Percentiles rank a stretch among this genome's conserved stretches.
These are phyloP conservation scores for Hypocryptadius cinnamomeus DNA, from an alignment of 2,113 vertebrate genomes.

Conservation along the genomic window DNA sequence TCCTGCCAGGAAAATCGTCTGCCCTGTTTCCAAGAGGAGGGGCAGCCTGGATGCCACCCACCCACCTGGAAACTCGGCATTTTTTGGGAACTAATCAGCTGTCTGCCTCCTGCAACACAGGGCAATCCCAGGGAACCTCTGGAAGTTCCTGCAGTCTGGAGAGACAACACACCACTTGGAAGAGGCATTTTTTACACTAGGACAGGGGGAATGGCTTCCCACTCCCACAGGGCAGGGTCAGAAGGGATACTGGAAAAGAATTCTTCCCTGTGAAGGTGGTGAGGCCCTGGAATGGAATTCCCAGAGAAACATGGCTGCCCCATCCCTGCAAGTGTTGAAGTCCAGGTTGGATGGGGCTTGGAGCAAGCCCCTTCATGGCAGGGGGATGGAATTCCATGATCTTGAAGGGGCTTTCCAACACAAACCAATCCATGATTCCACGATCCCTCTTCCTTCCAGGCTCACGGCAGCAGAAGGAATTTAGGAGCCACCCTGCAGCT, in stretches of 20 bases:
- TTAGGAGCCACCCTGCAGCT: background rate
- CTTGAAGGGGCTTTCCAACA: background rate
- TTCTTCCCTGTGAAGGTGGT: background rate
- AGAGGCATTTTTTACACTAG: background rate
- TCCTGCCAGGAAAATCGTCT: background rate
- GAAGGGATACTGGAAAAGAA: background rate
- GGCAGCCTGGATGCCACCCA: background rate
- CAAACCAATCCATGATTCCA: background rate
- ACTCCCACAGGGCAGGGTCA: background rate
- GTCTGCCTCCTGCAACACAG: background rate
- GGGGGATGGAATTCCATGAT: background rate
- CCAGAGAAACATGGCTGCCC: background rate
- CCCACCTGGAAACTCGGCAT: background rate
- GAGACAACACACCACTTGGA: accelerated
- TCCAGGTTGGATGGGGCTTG: background rate
- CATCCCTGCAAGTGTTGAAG: background rate
- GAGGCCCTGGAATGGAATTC: background rate
- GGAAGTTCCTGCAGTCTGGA: background rate
- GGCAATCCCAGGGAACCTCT: background rate
- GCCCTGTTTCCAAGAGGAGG: background rate
- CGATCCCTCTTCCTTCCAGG: background rate
- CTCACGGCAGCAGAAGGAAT: background rate
- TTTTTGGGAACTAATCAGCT: background rate
- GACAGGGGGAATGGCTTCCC: accelerated
- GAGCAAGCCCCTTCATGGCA: background rate